These are phyloP conservation scores for Holothuria glaberrima DNA, from an alignment of 35 echinoderm and acorn worm genomes.

Conservation along the genomic window DNA sequence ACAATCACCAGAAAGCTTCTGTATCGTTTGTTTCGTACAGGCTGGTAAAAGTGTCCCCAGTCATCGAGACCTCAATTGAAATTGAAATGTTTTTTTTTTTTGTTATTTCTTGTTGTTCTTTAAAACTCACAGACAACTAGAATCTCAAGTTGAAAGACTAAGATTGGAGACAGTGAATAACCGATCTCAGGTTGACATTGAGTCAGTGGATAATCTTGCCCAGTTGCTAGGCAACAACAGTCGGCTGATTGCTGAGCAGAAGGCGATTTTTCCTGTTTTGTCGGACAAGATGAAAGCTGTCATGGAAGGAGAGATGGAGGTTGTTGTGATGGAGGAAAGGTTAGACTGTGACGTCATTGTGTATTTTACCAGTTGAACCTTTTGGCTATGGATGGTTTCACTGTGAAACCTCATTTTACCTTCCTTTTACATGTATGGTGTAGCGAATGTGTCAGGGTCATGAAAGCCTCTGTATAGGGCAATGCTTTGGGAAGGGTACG, in stretches of 20 bases:
- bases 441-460: no score
- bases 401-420: not conserved
- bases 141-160: conserved; percentile 82
- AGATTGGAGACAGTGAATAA: conserved; percentile 77
- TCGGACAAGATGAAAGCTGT: conserved; percentile 93
- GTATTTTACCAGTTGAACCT: no score
- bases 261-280: conserved; percentile 87
- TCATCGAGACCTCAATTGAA: no score
- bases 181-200: conserved; percentile 73
- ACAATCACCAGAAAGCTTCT: not conserved
- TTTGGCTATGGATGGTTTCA: not conserved
- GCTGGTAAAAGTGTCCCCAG: not conserved
- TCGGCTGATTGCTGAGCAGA: conserved; percentile 91
- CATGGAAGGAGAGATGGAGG: conserved; percentile 94
- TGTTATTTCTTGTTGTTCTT: not conserved
- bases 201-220: conserved; percentile 73
- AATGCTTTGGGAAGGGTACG: no score
- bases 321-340: conserved; percentile 96
- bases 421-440: no score
- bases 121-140: conserved; percentile 69
- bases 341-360: conserved; percentile 8
- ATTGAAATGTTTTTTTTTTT: no score
- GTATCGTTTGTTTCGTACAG: not conserved
- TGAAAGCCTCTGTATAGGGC: no score
- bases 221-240: conserved; percentile 89